Base-by-base conservation (phyloP, 1,140 invertebrate species). In the Macrosteles quadrilineatus region DNA sequence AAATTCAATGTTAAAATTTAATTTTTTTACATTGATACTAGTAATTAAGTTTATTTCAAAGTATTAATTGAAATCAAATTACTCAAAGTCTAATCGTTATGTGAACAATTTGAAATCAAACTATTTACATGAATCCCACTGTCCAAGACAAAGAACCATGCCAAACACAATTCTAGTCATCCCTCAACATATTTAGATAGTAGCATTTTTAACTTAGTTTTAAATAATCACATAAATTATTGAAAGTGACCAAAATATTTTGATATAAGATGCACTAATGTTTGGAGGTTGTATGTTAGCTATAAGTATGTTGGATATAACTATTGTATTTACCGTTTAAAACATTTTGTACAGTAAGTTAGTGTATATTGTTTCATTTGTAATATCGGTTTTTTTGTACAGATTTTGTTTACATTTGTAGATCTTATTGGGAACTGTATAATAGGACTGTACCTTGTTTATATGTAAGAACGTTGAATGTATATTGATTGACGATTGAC, bases 191-290 rank as follows among this genome's bases (percentile, higher is more conserved):
- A 59, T 59, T 50, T 59, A 59, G 55, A 25, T 21, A 2, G 55
- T 59, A 59, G 55, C 25, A 11, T 21, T 59, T 59, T 59, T 27
- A 59, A 59, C 9, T 59, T 21, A 59, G 21, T 59, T 59, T 59
- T 59, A 27, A 59, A 6, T 59, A 59, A 50, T 21, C 55, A 59
- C 55, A 59, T 59, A 59, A 27, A 6, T 14, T 59, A 59, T 59
- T 59, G 47, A 59, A 59, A 59, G 55, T 59, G 55, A 59, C 55
- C 55, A 59, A 59, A 59, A 59, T 59, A 59, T 59, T 59, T 59
- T 59, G 55, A 59, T 59, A 59, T 59, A 59, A 36, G 17, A 59
- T 27, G 55, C 55, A 59, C 55, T 59, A 59, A 9, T 59, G 21
- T 59, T 21, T 59, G 55, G 55, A 59, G 55, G 55, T 59, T 59